Base-by-base conservation (phyloP, 1,140 invertebrate species). In the Acromyrmex heyeri region DNA sequence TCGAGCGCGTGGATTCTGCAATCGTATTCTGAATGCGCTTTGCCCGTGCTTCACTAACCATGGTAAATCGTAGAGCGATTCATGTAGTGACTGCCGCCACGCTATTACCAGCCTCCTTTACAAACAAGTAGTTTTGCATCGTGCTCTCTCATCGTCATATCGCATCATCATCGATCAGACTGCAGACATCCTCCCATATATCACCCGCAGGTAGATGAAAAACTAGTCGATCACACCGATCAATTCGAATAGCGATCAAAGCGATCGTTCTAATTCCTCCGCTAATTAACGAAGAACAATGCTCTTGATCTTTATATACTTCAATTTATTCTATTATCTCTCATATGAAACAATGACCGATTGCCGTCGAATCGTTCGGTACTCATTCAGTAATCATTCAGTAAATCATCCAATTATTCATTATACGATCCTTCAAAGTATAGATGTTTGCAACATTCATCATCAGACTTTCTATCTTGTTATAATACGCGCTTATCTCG, bases 1-100 rank as follows among this genome's bases (percentile, higher is more conserved):
- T 89, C 94, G 95, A 85, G 95, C 94, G 85, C 94, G 95, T 89
- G 94, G 94, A 89, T 95, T 95, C 93, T 95, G 95, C 93, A 95
- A 94, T 92, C 94, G 95, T 91, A 92, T 95, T 87, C 88, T 95
- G 88, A 95, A 95, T 90, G 93, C 94, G 79, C 91, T 95, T 62
- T 95, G 94, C 83, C 94, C 94, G 50, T 95, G 94, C 92, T 95
- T 95, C 93, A 94, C 92, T 88, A 95, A 93, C 90, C 95, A 94
- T 94, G 95, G 94, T 95, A 95, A 95, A 95, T 95, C 93, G 87
- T 94, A 94, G 92, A 94, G 90, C 87, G 89, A 92, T 87, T 62
- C 57, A 53, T 18, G 53, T 89, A 73, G 70, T 70, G 59, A 82
- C 55, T 27, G 61, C 30, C 59, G 78, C 86, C 55, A 72, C 24